Conservation (phyloP, 2,888 invertebrate species). For the Drosophila prostipennis region DNA sequence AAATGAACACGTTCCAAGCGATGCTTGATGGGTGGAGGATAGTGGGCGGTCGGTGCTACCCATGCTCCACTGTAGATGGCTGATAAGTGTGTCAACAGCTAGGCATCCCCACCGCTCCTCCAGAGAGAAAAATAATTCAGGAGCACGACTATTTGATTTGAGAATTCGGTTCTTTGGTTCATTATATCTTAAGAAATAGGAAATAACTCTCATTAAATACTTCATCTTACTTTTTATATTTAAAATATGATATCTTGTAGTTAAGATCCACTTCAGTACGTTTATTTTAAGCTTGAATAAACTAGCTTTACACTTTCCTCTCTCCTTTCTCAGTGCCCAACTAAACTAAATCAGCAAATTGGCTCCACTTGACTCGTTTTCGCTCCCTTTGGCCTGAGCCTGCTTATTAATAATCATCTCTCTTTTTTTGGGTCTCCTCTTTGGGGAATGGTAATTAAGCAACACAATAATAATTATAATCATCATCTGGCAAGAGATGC, state of each 20-base stretch:
- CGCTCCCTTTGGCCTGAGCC: conserved; percentile 24
- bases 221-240: too few species aligned
- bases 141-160: background rate
- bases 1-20: conserved; percentile 79
- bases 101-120: conserved; percentile 31
- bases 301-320: too few species aligned
- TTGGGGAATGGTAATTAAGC: conserved; percentile 71
- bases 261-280: too few species aligned
- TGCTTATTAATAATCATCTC: conserved; percentile 64
- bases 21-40: conserved; percentile 45
- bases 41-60: conserved; percentile 2
- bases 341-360: conserved; percentile 74
- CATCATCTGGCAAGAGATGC: conserved; percentile 58
- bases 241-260: too few species aligned
- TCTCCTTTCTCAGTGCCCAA: conserved; percentile 6
- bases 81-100: conserved; percentile 81
- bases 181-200: too few species aligned
- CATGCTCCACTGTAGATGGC: conserved; percentile 25
- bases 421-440: conserved; percentile 43
- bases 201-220: too few species aligned
- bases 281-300: too few species aligned
- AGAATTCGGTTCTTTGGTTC: background rate
- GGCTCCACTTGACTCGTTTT: conserved; percentile 64
- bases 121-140: conserved; percentile 7
- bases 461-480: conserved; percentile 71